Evolutionary conservation across 2,888 invertebrate genomes (phyloP).

Genomic region (Gnatocerus cornutus): DNA sequence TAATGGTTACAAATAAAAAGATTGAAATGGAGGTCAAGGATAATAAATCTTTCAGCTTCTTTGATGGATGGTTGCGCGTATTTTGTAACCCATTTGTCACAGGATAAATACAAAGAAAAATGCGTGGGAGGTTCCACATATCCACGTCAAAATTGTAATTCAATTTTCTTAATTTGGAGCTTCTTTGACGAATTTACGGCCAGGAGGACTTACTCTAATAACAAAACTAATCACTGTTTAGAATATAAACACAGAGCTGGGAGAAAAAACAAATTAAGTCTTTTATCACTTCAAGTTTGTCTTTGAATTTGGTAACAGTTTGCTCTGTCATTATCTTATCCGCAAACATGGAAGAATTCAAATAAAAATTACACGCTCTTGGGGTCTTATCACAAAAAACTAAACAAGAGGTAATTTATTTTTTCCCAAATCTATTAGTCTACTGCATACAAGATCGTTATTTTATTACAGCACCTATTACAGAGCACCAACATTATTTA

Average conservation of each 20-base stretch:
- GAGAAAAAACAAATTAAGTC: not conserved
- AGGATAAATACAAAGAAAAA: constrained; percentile 8
- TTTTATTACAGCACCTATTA: not conserved
- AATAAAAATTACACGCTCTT: constrained; percentile 3
- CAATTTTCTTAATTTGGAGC: not conserved
- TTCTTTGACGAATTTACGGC: not conserved
- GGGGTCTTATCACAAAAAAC: constrained; percentile 5
- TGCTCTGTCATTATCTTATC: constrained; percentile 8
- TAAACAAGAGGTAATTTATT: not conserved
- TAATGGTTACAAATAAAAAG: constrained; percentile 18
- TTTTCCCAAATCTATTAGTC: too few species aligned
- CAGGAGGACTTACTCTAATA: not conserved
- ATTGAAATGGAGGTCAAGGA: constrained; percentile 12
- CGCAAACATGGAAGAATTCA: constrained; percentile 4
- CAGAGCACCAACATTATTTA: not conserved
- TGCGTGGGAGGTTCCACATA: not conserved
- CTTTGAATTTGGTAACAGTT: constrained; percentile 6
- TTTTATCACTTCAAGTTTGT: not conserved
- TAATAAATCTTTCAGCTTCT: constrained; percentile 18
- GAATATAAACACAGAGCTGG: not conserved
- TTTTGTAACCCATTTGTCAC: constrained; percentile 10
- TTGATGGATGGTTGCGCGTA: constrained; percentile 1
- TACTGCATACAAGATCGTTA: not conserved
- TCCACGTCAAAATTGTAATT: constrained; percentile 13
- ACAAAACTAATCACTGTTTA: constrained; percentile 9